A percentile compares a stretch with the other conserved stretches of the same genome.
Conservation (phyloP, 2,888 invertebrate genomes). For the Lacanobia oleracea region DNA sequence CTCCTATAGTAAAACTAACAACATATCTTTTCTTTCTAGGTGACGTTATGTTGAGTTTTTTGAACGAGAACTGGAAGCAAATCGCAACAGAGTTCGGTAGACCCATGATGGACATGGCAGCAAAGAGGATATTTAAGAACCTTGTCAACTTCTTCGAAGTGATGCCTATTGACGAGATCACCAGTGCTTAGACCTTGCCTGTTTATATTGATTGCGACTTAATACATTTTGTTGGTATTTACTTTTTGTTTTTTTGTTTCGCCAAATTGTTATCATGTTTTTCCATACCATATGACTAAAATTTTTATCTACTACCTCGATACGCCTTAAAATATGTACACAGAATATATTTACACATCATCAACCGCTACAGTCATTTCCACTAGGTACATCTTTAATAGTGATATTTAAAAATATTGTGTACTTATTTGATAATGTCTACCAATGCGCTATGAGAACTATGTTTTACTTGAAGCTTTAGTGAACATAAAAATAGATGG, state of each 20-base stretch:
- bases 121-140: conserved; percentile 76
- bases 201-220: conserved; percentile 7
- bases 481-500: too few relatives aligned
- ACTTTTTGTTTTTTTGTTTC: neutral
- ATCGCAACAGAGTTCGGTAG: conserved; percentile 79
- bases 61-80: conserved; percentile 84
- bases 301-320: too few relatives aligned
- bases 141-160: conserved; percentile 71
- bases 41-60: conserved; percentile 76
- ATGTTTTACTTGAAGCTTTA: too few relatives aligned
- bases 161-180: conserved; percentile 77
- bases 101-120: conserved; percentile 76
- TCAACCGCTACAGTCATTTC: too few relatives aligned
- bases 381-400: too few relatives aligned
- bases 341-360: too few relatives aligned
- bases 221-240: conserved; percentile 31
- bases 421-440: too few relatives aligned
- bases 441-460: too few relatives aligned
- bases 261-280: neutral
- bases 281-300: too few relatives aligned
- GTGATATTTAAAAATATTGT: too few relatives aligned
- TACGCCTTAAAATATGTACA: too few relatives aligned
- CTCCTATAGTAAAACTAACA: too few relatives aligned
- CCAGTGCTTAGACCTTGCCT: conserved; percentile 57
- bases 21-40: conserved; percentile 70